Base-by-base conservation (phyloP, 2,113 vertebrate genomes). In the Oplegnathus fasciatus region DNA sequence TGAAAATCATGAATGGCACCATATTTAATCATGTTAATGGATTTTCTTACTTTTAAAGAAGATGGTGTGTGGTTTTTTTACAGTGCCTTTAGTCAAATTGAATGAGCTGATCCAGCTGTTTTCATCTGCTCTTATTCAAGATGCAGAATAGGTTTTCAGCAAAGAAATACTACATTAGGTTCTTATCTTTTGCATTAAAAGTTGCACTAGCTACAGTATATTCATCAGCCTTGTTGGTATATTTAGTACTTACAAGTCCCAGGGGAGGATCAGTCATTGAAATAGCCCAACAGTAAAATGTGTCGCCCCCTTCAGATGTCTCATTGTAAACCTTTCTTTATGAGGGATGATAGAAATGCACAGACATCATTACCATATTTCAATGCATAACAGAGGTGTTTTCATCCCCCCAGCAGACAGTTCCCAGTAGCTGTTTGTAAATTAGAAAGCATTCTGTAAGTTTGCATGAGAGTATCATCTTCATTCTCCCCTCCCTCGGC, bases 11-110 rank as follows among this genome's bases (percentile, higher is more conserved):
- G n/a, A 80, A 30, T 32, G 26, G 46, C 37, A 9, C 20, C 48
- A 70, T 64, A 46, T 89, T 87, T 89, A 84, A 91, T 91, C 87
- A 79, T 74, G 75, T 66, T 89, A 90, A 92, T 92, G 88, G 65
- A 57, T 83, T 78, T 83, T 50, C 11, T 72, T 75, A 28, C n/a
- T 48, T 81, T 75, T 65, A 30, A 62, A 66, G n/a, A 42, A 70
- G 8, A 82, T 13, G 37, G 52, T 50, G 52, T 50, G 3, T 72
- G 50, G 58, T 55, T 50, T 58, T 34, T 66, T 78, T 20, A 22
- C 52, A 67, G 77, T 42, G 57, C 50, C 76, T 78, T 66, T 3
- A 83, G 67, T 57, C 69, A 28, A 67, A 82, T 8, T 44, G 9
- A 15, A 46, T 7, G 26, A 76, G 80, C 78, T 82, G 76, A 88